These are phyloP conservation scores for Arge pagana DNA, from an alignment of 2,888 invertebrate species.

Conservation along the genomic window DNA sequence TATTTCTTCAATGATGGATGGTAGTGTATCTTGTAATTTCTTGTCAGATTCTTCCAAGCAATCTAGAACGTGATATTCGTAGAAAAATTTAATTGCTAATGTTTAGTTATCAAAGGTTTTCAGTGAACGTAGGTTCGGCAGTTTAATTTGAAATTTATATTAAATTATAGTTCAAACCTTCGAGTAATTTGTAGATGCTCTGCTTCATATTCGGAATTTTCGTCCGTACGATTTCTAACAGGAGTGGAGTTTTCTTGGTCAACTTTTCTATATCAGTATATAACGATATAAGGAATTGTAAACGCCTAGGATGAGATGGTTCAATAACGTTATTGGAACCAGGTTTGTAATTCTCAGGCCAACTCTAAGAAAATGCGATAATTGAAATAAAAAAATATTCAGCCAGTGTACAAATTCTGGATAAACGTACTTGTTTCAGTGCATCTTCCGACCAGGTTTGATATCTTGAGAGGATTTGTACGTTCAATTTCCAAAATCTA, in stretches of 20 bases:
- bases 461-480: constrained; percentile 83
- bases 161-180: constrained; percentile 38
- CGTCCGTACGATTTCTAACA: constrained; percentile 41
- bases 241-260: constrained; percentile 42
- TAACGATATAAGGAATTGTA: constrained; percentile 54
- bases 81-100: too few species aligned
- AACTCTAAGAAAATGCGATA: constrained; percentile 33
- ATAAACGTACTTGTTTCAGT: constrained; percentile 41
- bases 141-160: background rate
- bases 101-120: background rate
- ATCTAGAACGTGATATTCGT: constrained; percentile 33
- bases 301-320: constrained; percentile 27
- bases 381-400: constrained; percentile 7
- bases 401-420: constrained; percentile 3
- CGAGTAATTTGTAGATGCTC: constrained; percentile 38
- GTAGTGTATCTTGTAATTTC: constrained; percentile 34
- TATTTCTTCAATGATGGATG: constrained; percentile 53
- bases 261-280: constrained; percentile 56
- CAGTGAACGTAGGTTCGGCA: background rate
- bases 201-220: constrained; percentile 40
- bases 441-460: constrained; percentile 68
- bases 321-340: constrained; percentile 40
- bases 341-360: constrained; percentile 39
- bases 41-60: constrained; percentile 35
- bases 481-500: constrained; percentile 86